Percentiles rank a stretch among this genome's conserved stretches.
phyloP scores from a whole-genome alignment of 1,140 invertebrate genomes.

The Zaprionus tsacasi region DNA sequence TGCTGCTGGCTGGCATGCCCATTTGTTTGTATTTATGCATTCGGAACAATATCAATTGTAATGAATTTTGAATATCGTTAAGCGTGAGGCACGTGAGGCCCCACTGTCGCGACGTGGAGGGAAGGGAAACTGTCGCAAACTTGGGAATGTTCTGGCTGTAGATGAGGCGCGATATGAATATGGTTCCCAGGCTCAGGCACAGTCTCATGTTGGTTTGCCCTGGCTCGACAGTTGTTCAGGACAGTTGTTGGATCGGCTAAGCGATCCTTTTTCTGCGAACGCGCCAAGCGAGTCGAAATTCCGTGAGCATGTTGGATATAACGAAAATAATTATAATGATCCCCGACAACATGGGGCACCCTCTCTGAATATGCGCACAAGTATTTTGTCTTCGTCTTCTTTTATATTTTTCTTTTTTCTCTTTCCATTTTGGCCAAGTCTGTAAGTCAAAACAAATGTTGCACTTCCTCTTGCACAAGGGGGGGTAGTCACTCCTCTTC shows the following conservation, averaged over 20 bases:
- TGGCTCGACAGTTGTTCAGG: slow-evolving; percentile 34
- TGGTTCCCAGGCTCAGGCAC: slow-evolving; percentile 73
- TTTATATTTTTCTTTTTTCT: not conserved
- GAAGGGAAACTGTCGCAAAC: slow-evolving; percentile 61
- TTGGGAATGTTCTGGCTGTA: slow-evolving; percentile 70
- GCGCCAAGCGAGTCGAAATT: slow-evolving; percentile 20
- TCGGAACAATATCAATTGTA: slow-evolving; percentile 84
- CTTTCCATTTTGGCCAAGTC: slow-evolving; percentile 40
- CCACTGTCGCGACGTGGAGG: not conserved
- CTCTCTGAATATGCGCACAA: slow-evolving; percentile 24
- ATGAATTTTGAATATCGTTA: slow-evolving; percentile 84
- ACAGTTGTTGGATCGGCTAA: slow-evolving; percentile 20
- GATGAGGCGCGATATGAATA: slow-evolving; percentile 80
- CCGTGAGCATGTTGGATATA: slow-evolving; percentile 54
- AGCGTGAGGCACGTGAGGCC: slow-evolving; percentile 58
- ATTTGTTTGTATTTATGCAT: slow-evolving; percentile 83
- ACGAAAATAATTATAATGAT: slow-evolving; percentile 70
- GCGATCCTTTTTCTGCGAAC: slow-evolving; percentile 29
- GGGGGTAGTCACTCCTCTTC: slow-evolving; percentile 5
- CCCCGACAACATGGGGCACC: slow-evolving; percentile 46
- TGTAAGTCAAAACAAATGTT: slow-evolving; percentile 60
- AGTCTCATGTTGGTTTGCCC: not conserved
- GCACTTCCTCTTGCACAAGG: slow-evolving; percentile 64
- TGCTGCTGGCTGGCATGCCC: slow-evolving; percentile 57
- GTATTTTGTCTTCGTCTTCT: not conserved